Evolutionary conservation across 2,113 vertebrate species (phyloP), one percentile per base, ranked within the genome.

Genomic region (Oxygymnocypris stewartii): DNA sequence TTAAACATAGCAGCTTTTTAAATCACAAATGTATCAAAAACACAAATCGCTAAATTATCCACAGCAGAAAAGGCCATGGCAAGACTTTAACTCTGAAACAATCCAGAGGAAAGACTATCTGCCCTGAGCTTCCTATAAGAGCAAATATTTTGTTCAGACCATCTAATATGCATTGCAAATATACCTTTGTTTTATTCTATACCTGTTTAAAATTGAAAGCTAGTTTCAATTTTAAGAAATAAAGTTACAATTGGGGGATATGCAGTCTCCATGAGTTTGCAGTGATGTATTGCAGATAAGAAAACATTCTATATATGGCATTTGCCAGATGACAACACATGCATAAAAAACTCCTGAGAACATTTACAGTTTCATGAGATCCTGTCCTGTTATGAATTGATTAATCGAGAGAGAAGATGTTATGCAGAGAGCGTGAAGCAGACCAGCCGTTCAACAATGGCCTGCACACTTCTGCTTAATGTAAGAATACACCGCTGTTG

Each of bases 241-340:
- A 31, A 31, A 31, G 28, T 31, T 31, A 31, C 28, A 31, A 31
- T 31, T 31, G 28, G 28, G n/a, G n/a, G n/a, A n/a, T 31, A 31
- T 31, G 28, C 28, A 31, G 28, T 31, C 28, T 31, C 28, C 28
- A 31, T 2, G 28, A 31, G 28, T 31, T 31, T 2, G 28, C 28
- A 31, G 40, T 65, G 40, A 65, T 28, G 5, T 44, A 65, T 10
- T 65, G 8, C n/a, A 65, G 57, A 47, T 44, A 47, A 47, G 73
- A 23, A 75, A 25, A 25, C 23, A 47, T 42, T 75, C 23, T 47
- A 75, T 47, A 44, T 81, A 25, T 65, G 23, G 65, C n/a, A 16
- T 82, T 82, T 49, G 8, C 80, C 80, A 69, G 40, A 49, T 77
- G 75, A 49, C 2, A n/a, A 47, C 79, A 42, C 54, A 67, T 67